Base-by-base conservation (phyloP, 2,113 vertebrate genomes). In the Calonectris borealis region DNA sequence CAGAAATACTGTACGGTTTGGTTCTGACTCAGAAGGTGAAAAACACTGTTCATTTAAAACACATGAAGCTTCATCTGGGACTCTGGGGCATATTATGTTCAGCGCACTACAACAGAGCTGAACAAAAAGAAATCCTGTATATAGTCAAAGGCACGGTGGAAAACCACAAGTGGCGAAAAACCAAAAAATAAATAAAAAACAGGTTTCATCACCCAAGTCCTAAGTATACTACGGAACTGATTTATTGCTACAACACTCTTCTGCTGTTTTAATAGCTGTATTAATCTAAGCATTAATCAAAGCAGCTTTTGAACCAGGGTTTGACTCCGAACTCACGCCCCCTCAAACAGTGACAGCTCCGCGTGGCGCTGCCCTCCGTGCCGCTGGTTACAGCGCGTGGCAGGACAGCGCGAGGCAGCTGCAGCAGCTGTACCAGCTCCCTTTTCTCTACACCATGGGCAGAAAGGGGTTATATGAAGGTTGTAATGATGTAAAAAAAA, bases 281-380 rank as follows among this genome's bases (percentile, higher is more conserved):
- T 58, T 55, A 62, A n/a, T 16, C 34, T 32, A 32, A 75, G 15
- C 13, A 29, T 31, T 70, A 70, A 51, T 8, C 44, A 51, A 90
- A 91, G 24, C 26, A 22, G 13, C 16, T 73, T 62, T 1, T 62
- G 64, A 73, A n/a, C 3, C 16, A 76, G n/a, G 77, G 71, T 14
- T 20, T 42, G 66, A 29, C 38, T 60, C 34, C 55, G 16, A 18
- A 42, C 48, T n/a, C 26, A 8, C 0, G 0, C 5, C 27, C 42
- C 20, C 49, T 26, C 61, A 32, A 55, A 13, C 34, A 52, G 11
- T 0, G 0, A 2, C 10, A 49, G 25, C 42, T 32, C 48, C 0
- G 0, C 2, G 3, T 24, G 57, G 38, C 0, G 0, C 62, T 91
- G 80, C 36, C 42, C 15, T 14, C 27, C 2, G 3, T 9, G 9